Percentiles rank a stretch among this genome's conserved stretches.
phyloP scores from a whole-genome alignment of 2,797 vertebrate species.

The Sorex maritimensis region DNA sequence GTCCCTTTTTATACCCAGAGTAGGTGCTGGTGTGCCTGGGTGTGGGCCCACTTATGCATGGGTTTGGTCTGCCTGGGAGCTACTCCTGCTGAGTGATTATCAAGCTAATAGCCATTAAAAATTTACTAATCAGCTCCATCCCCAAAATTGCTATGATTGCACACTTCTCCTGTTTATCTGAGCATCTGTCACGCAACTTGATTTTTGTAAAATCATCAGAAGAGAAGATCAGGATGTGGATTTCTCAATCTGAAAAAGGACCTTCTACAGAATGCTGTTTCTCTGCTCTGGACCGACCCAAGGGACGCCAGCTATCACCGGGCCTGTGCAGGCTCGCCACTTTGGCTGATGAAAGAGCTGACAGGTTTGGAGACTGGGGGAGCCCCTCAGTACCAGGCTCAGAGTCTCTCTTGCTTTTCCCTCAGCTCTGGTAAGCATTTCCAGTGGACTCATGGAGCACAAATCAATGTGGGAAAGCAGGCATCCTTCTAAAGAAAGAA shows the following conservation, averaged over 20 bases:
- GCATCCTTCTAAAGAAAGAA: slow-evolving; percentile 32
- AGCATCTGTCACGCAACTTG: slow-evolving; percentile 77
- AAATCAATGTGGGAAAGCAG: background rate
- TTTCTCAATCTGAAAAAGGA: slow-evolving; percentile 78
- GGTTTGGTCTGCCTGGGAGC: slow-evolving; percentile 84
- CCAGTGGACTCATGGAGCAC: background rate
- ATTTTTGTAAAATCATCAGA: slow-evolving; percentile 85
- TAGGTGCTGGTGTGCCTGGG: slow-evolving; percentile 76
- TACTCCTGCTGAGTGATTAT: slow-evolving; percentile 80
- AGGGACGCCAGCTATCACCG: background rate
- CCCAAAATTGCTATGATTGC: slow-evolving; percentile 83
- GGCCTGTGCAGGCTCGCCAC: background rate
- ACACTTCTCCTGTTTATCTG: slow-evolving; percentile 79
- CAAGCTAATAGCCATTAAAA: slow-evolving; percentile 80
- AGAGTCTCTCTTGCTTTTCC: background rate
- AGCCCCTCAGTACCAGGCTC: background rate
- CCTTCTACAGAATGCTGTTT: slow-evolving; percentile 59
- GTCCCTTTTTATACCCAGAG: slow-evolving; percentile 79
- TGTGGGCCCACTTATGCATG: slow-evolving; percentile 73
- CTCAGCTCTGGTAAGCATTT: background rate
- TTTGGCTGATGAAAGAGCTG: background rate
- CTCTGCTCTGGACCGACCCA: slow-evolving; percentile 47
- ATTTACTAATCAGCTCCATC: slow-evolving; percentile 76
- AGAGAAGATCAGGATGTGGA: slow-evolving; percentile 69
- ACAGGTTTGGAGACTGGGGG: background rate